Evolutionary conservation across 2,797 vertebrate species (phyloP), one percentile per base, ranked within the genome.

Genomic region (Loriculus beryllinus): DNA sequence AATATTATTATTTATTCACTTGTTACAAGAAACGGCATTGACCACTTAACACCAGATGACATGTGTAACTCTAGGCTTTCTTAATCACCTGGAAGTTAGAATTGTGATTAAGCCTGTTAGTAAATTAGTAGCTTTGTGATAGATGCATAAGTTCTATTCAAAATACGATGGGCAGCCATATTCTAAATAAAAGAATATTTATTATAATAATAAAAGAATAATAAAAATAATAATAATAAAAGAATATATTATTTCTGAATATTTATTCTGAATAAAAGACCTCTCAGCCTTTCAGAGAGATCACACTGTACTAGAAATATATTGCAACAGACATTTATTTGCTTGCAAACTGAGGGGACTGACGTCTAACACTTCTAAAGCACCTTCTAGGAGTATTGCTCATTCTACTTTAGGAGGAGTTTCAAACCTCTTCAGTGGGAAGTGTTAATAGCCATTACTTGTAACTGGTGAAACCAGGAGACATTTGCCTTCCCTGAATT

Each of bases 21-120:
- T 14, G 39, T 82, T 64, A 42, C 72, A 75, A 75, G 88, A 94
- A 86, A 67, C 0, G 5, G 3, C 63, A 35, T 84, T 29, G 25
- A 52, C 29, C 57, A 25, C 89, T 96, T 69, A 86, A 80, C 28
- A 71, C 25, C 33, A 62, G 33, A 37, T 62, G 23, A 6, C 14
- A 9, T n/a, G 26, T n/a, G 39, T 84, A 87, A 91, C 76, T 76
- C 28, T 86, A 65, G 59, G 33, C 89, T 95, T 95, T 92, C 40
- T 78, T 83, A 52, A 70, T 56, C 68, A 82, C 78, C 8, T 77
- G 64, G 64, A 62, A 93, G 65, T 95, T 92, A 82, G 78, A 93
- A 68, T 31, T 78, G 64, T 79, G 74, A 84, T 45, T 92, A 81
- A 92, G n/a, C 40, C 75, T 90, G 40, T 75, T 87, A 82, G 62